Evolutionary conservation across 2,888 invertebrate genomes (phyloP).

Genomic region (Leptodirus hochenwartii): DNA sequence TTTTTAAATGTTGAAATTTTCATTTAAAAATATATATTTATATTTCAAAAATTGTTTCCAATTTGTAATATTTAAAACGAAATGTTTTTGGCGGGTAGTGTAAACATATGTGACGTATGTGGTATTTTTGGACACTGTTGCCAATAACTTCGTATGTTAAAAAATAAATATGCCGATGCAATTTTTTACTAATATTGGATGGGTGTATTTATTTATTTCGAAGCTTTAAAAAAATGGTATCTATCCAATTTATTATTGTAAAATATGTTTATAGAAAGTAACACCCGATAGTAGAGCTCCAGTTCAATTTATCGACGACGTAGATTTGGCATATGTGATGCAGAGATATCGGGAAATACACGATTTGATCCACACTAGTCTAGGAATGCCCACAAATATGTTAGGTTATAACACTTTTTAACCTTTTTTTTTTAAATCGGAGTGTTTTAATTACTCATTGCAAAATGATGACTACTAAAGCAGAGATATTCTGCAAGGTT

Average conservation of each 20-base stretch:
- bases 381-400: conserved; percentile 91
- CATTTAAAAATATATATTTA: too few species aligned
- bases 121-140: too few species aligned
- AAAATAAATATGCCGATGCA: too few species aligned
- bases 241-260: conserved; percentile 2
- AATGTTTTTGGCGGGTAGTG: too few species aligned
- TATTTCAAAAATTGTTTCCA: too few species aligned
- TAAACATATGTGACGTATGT: too few species aligned
- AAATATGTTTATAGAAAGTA: conserved; percentile 41
- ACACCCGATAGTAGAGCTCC: conserved; percentile 81
- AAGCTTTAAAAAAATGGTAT: neutral
- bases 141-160: too few species aligned
- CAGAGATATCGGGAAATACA: conserved; percentile 94
- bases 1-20: too few species aligned
- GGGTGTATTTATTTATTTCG: conserved; percentile 1
- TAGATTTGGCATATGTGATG: conserved; percentile 87
- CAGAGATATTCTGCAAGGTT: too few species aligned
- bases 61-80: too few species aligned
- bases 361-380: conserved; percentile 80
- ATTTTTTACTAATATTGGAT: neutral
- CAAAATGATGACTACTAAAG: too few species aligned
- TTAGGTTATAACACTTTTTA: conserved; percentile 36
- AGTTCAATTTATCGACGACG: conserved; percentile 82
- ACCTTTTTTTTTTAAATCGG: neutral
- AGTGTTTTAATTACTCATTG: neutral